These are phyloP conservation scores for Carcharodon carcharias DNA, from an alignment of 2,797 vertebrate species.

Conservation along the genomic window DNA sequence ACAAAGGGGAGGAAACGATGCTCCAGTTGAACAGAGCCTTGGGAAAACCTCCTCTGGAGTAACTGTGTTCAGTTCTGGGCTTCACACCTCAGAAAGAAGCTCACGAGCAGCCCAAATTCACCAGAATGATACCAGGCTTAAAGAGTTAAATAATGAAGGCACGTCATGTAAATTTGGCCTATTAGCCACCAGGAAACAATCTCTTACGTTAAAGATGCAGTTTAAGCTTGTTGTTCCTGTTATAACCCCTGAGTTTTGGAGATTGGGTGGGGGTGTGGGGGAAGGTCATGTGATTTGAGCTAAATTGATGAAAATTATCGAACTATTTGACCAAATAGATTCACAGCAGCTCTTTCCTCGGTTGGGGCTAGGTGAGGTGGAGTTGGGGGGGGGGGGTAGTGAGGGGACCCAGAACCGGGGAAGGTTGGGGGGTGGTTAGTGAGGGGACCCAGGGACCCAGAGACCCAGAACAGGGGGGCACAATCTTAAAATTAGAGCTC, in stretches of 20 bases:
- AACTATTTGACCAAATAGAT: background rate
- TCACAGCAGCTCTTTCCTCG: background rate
- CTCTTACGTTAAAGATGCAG: background rate
- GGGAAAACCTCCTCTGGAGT: background rate
- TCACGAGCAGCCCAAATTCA: background rate
- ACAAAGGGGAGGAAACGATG: too few species aligned
- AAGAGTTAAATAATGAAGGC: background rate
- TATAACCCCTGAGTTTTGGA: background rate
- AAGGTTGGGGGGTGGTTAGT: too few species aligned
- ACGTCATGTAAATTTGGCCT: background rate
- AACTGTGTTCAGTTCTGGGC: background rate
- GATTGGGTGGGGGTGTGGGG: too few species aligned
- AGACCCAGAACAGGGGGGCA: background rate
- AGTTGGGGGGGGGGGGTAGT: too few species aligned
- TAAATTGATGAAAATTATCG: background rate
- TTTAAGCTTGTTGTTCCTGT: background rate
- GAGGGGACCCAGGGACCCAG: background rate
- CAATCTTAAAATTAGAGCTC: background rate
- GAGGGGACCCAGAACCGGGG: too few species aligned
- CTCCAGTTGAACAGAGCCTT: background rate
- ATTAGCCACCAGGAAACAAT: too few species aligned
- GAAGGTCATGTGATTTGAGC: background rate
- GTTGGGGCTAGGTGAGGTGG: background rate
- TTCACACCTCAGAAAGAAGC: background rate
- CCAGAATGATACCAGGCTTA: background rate